These are phyloP conservation scores for Cyprinodon brontotheroides DNA, from an alignment of 2,113 vertebrate species.

Conservation along the genomic window DNA sequence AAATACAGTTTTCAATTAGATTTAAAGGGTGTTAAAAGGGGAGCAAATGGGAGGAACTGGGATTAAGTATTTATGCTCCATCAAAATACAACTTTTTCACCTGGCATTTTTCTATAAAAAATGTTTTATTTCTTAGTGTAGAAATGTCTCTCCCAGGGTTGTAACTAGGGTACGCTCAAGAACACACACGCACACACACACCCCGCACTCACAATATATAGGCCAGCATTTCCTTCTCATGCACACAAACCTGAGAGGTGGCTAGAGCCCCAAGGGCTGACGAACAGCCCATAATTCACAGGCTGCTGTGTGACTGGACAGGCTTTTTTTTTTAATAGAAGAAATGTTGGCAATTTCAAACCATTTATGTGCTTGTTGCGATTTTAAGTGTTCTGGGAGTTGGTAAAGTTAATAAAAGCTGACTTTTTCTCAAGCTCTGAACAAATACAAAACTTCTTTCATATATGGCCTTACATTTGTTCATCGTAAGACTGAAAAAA, in stretches of 20 bases:
- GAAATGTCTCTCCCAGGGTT: background rate
- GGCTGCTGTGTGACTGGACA: conserved; percentile 56
- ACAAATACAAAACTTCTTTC: background rate
- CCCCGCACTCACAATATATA: conserved; percentile 14
- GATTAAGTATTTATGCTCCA: background rate
- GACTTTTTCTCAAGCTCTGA: conserved; percentile 26
- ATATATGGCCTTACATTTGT: background rate
- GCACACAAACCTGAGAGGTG: conserved; percentile 22
- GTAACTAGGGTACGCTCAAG: background rate
- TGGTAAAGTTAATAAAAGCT: conserved; percentile 43
- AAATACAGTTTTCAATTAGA: too few relatives aligned
- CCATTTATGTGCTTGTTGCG: conserved; percentile 45
- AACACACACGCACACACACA: conserved; percentile 7
- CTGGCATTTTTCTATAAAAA: conserved; percentile 10
- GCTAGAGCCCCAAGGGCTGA: conserved; percentile 43
- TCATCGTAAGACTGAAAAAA: background rate
- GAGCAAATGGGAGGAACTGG: too few relatives aligned
- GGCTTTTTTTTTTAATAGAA: conserved; percentile 59
- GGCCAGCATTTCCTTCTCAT: conserved; percentile 5
- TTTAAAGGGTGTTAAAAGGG: too few relatives aligned
- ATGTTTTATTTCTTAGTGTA: conserved; percentile 33
- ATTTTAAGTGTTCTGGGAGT: conserved; percentile 45
- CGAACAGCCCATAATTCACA: conserved; percentile 66
- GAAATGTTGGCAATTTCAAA: conserved; percentile 56
- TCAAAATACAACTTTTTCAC: conserved; percentile 10